Evolutionary conservation across 1,140 invertebrate genomes (phyloP).

Genomic region (Manduca sexta): DNA sequence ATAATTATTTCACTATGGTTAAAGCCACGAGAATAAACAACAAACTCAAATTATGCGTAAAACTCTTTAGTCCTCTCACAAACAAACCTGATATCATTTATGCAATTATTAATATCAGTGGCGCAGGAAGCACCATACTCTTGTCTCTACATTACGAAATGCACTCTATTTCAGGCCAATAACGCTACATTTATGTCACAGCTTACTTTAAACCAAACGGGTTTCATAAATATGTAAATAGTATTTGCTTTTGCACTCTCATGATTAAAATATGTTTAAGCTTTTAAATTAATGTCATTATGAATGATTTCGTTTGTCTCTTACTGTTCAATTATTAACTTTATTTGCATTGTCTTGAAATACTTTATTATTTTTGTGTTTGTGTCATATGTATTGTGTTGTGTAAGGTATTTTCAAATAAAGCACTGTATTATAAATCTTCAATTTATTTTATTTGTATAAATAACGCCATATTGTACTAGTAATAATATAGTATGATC

Average conservation of each 20-base stretch:
- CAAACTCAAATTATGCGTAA: too few relatives aligned
- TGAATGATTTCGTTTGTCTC: slow-evolving; percentile 2
- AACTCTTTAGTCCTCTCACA: too few relatives aligned
- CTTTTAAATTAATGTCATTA: slow-evolving; percentile 12
- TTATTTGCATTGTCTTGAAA: neutral
- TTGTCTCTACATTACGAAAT: neutral
- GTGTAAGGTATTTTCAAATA: slow-evolving; percentile 22
- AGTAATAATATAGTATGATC: slow-evolving; percentile 67
- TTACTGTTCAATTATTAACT: neutral
- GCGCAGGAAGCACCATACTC: too few relatives aligned
- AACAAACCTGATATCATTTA: too few relatives aligned
- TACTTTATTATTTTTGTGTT: neutral
- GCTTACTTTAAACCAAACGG: neutral
- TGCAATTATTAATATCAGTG: too few relatives aligned
- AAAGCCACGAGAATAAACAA: too few relatives aligned
- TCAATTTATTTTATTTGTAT: slow-evolving; percentile 68
- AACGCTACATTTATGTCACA: neutral
- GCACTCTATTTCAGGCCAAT: neutral
- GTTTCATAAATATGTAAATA: slow-evolving; percentile 24
- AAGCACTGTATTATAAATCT: slow-evolving; percentile 56
- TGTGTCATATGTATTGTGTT: neutral
- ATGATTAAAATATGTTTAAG: slow-evolving; percentile 18
- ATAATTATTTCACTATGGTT: too few relatives aligned
- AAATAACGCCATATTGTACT: slow-evolving; percentile 64
- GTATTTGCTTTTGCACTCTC: slow-evolving; percentile 19